Evolutionary conservation across 2,113 vertebrate species (phyloP), one percentile per base, ranked within the genome.

Genomic region (Nycticryphes semicollaris): DNA sequence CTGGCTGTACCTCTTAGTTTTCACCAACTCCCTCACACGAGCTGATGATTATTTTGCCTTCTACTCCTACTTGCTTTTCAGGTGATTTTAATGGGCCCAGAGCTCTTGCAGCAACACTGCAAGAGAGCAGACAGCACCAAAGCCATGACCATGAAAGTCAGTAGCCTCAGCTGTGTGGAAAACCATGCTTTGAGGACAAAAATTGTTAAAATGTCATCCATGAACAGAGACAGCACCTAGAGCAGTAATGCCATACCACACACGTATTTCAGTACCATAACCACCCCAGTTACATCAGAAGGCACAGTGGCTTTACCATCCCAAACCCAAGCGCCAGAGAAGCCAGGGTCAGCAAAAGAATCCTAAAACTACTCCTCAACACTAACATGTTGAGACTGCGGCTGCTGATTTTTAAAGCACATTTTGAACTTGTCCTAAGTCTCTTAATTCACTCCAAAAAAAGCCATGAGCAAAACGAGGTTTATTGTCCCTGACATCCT

Each of bases 311-410:
- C 43, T 86, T 57, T 33, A n/a, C 4, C 39, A 35, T 28, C 24
- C 39, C 56, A 37, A 86, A 37, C 4, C 1, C 6, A 23, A 64
- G 51, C 3, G 11, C 30, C 39, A 45, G 73, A 8, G 75, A 51
- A 88, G 16, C 31, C 75, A 74, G 21, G 1, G 0, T 0, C 12
- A 10, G 10, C 4, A 25, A 48, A 41, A 83, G 33, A 60, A 63
- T 6, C 47, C 79, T n/a, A 20, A 66, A 87, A 60, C 7, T 8
- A 27, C 15, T 28, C 64, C 25, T 43, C n/a, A 37, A 21, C 7
- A n/a, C 19, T 25, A 1, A 27, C 35, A 10, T 0, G 0, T 1
- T 48, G 45, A 10, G 39, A 68, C 5, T 0, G 0, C 8, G 64
- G 50, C 18, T 62, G 35, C 9, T 33, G 28, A 0, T 31, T 74